phyloP scores from a whole-genome alignment of 53 echinoderm and acorn worm species.

The Echinarachnius parma region DNA sequence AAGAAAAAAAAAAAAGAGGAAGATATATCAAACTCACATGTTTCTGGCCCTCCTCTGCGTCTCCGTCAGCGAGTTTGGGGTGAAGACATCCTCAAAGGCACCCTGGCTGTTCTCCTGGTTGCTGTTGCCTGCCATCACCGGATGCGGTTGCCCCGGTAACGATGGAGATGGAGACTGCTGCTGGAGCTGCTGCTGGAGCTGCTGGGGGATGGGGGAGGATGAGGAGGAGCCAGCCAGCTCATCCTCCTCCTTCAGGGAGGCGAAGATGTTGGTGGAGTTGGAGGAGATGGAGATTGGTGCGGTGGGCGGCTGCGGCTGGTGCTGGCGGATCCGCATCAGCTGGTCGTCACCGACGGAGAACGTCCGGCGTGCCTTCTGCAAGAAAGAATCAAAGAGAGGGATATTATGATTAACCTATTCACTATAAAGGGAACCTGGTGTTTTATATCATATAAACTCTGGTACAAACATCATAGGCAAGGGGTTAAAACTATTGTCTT shows the following conservation, averaged over 20 bases:
- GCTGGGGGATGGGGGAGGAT: not conserved
- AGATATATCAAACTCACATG: conserved; percentile 44
- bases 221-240: conserved; percentile 44
- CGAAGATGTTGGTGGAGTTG: conserved; percentile 66
- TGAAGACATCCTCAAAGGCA: conserved; percentile 47
- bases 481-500: too few relatives aligned
- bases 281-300: conserved; percentile 25
- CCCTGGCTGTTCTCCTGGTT: conserved; percentile 33
- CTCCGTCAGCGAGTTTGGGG: conserved; percentile 68
- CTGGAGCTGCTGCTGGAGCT: too few relatives aligned
- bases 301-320: conserved; percentile 24
- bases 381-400: not conserved
- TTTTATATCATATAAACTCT: too few relatives aligned
- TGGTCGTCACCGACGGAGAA: conserved; percentile 81
- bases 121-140: conserved; percentile 30
- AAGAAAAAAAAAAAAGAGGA: not conserved
- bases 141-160: conserved; percentile 32
- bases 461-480: too few relatives aligned
- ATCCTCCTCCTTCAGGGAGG: conserved; percentile 69
- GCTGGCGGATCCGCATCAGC: conserved; percentile 67
- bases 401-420: too few relatives aligned
- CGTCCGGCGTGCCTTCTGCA: conserved; percentile 73
- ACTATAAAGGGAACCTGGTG: too few relatives aligned
- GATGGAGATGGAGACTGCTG: too few relatives aligned
- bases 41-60: conserved; percentile 64